Conservation (phyloP, 1,140 invertebrate species). For the Paraescarpia echinospica region DNA sequence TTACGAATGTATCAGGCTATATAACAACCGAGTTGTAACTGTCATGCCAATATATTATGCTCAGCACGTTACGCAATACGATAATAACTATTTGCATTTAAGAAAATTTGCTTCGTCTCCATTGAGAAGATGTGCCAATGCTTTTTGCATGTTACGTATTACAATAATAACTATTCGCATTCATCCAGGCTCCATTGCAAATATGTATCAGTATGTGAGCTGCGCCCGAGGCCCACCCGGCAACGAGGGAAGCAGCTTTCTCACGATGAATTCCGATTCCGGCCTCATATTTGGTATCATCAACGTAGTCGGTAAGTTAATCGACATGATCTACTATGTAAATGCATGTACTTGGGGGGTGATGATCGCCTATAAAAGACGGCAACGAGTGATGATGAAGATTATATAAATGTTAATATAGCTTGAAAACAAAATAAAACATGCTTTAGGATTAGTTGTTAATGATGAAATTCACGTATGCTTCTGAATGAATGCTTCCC, state of each 20-base stretch:
- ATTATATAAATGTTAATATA: no score
- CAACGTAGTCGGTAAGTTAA: slow-evolving; percentile 44
- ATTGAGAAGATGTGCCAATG: no score
- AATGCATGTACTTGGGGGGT: no score
- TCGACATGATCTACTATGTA: background rate
- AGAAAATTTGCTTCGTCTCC: no score
- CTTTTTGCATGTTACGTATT: no score
- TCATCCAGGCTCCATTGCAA: slow-evolving; percentile 31
- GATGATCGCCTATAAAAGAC: no score
- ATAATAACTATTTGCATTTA: no score
- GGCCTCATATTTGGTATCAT: slow-evolving; percentile 58
- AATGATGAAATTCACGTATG: no score
- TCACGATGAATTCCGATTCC: slow-evolving; percentile 51
- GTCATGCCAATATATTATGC: background rate
- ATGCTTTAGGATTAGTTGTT: no score
- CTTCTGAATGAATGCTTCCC: no score
- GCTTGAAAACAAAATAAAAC: no score
- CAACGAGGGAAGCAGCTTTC: slow-evolving; percentile 48
- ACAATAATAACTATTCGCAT: background rate
- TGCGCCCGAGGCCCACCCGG: slow-evolving; percentile 43
- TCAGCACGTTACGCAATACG: background rate
- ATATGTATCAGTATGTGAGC: slow-evolving; percentile 37
- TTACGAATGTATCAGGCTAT: background rate
- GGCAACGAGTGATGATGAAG: no score
- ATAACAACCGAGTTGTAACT: background rate